Base-by-base conservation (phyloP, 2,888 invertebrate species). In the Athalia circularis region DNA sequence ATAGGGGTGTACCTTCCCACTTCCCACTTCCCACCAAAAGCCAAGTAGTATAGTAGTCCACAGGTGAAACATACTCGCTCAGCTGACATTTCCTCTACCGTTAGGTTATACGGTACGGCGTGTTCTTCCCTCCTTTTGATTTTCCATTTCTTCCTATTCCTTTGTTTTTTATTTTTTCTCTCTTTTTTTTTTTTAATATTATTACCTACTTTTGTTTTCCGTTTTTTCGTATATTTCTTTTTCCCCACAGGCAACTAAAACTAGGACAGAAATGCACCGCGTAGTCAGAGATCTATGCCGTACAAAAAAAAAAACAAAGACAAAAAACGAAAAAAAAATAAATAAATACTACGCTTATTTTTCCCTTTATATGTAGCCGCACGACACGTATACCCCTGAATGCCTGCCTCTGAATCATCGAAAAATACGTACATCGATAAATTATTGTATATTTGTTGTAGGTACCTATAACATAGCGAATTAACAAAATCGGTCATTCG, bases 401-500 rank as follows among this genome's bases (percentile, higher is more conserved):
- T 11, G n/a, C 7, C 5, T 54, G 54, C 6, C 11, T 54, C 11
- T 9, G 7, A n/a, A 54, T 54, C 9, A 59, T 57, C 15, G 47
- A 15, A 59, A 72, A 13, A 47, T 72, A 54, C 54, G 54, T 54
- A 54, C 54, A 59, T 57, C 70, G 29, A 72, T 72, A 72, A 72
- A 72, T 72, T 72, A 59, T 54, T 7, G 7, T 13, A 57, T 15
- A 68, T 72, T 72, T 59, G 59, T 54, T 54, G 7, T 54, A n/a
- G n/a, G n/a, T n/a, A 7, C n/a, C 9, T n/a, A n/a, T 7, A n/a
- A 7, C 6, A 29, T 72, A 59, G 50, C 43, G 70, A 57, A 5
- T 72, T 59, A 47, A 72, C 29, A 72, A 72, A 57, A 72, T 29
- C 57, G 72, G 57, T 72, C 57, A 59, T 47, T 59, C 57, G 72